A percentile compares a stretch with the other conserved stretches of the same genome.
These are phyloP conservation scores for Cebuella pygmaea DNA, from an alignment of 2,797 vertebrate genomes.

Conservation along the genomic window DNA sequence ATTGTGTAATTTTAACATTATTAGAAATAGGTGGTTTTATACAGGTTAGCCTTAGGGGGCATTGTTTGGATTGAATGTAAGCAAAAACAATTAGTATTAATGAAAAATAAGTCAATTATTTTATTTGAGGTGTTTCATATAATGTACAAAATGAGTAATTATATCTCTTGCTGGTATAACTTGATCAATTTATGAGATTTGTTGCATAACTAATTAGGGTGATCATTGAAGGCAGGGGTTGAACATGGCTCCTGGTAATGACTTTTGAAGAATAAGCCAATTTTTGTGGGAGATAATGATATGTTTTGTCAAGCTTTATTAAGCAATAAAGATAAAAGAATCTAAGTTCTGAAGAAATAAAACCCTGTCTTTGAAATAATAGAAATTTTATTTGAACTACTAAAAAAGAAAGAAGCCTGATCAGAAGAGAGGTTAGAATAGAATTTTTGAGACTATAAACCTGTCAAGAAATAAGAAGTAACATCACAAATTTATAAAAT, in stretches of 20 bases:
- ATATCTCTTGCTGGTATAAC: not conserved
- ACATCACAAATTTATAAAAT: not conserved
- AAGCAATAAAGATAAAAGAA: not conserved
- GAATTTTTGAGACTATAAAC: not conserved
- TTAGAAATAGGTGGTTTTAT: not conserved
- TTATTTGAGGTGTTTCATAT: not conserved
- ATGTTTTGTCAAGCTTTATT: not conserved
- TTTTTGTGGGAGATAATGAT: not conserved
- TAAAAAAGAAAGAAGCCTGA: not conserved
- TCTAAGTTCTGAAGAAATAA: not conserved
- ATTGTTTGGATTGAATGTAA: not conserved
- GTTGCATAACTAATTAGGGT: not conserved
- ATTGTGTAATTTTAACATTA: not conserved
- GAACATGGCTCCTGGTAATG: not conserved
- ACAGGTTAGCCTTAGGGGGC: not conserved
- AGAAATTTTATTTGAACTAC: not conserved
- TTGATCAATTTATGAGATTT: not conserved
- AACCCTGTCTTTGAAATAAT: not conserved
- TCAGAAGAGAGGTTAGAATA: not conserved
- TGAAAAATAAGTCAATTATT: not conserved
- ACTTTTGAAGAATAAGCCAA: not conserved
- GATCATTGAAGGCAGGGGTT: not conserved
- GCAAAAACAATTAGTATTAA: not conserved
- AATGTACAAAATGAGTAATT: not conserved
- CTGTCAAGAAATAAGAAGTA: not conserved